Percentiles rank a stretch among this genome's conserved stretches.
These are phyloP conservation scores for Leuciscus waleckii DNA, from an alignment of 2,797 vertebrate genomes.

Conservation along the genomic window DNA sequence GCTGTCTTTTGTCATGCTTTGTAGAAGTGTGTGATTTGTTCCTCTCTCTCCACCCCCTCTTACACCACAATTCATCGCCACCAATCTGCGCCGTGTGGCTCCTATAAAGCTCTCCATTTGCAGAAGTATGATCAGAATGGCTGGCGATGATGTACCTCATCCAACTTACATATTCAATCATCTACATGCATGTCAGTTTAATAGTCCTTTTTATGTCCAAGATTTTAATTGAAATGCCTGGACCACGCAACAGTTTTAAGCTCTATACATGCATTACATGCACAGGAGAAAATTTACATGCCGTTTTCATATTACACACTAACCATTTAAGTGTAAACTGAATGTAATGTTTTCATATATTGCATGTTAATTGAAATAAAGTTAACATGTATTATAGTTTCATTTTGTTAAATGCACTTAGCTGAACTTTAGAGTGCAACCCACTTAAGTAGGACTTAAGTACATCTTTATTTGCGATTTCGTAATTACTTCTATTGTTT, in stretches of 20 bases:
- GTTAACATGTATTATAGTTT: neutral
- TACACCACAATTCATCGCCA: conserved; percentile 70
- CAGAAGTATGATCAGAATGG: conserved; percentile 68
- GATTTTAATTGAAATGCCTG: conserved; percentile 79
- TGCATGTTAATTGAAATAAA: neutral
- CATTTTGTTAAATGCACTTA: neutral
- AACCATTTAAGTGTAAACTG: conserved; percentile 60
- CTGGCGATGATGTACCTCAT: conserved; percentile 57
- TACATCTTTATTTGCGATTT: neutral
- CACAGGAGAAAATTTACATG: conserved; percentile 63
- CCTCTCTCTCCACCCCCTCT: conserved; percentile 62
- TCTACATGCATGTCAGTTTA: conserved; percentile 75
- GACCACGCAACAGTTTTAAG: conserved; percentile 76
- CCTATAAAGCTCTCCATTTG: conserved; percentile 70
- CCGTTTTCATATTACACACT: conserved; percentile 66
- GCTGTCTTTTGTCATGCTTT: conserved; percentile 71
- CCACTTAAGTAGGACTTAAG: neutral
- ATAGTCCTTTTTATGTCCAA: conserved; percentile 77
- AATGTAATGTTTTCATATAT: conserved; percentile 58
- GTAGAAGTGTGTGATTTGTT: conserved; percentile 63
- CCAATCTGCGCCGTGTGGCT: conserved; percentile 61
- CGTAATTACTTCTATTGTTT: neutral
- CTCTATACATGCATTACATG: conserved; percentile 71
- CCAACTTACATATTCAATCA: conserved; percentile 72
- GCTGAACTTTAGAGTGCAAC: neutral